Evolutionary conservation across 1,140 invertebrate species (phyloP).

Genomic region (Hetaerina americana): DNA sequence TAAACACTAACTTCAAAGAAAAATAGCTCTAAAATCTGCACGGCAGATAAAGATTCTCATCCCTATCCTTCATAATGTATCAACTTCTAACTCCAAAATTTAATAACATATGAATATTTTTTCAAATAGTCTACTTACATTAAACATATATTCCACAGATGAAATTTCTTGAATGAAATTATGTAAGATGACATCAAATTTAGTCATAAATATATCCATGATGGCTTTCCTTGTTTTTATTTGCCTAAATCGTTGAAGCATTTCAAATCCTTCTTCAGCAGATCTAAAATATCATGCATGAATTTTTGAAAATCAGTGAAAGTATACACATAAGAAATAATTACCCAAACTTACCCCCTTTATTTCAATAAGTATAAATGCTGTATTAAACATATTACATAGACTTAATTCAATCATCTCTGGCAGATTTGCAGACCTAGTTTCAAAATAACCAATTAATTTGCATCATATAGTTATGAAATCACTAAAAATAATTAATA

Average conservation of each 20-base stretch:
- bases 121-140: no score
- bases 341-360: not conserved
- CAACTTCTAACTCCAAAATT: no score
- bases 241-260: constrained; percentile 65
- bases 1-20: no score
- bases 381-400: not conserved
- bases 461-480: no score
- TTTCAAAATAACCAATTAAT: no score
- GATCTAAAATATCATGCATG: constrained; percentile 35
- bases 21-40: no score
- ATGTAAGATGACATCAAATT: constrained; percentile 72
- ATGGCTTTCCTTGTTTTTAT: constrained; percentile 61
- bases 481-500: no score
- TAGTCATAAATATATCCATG: constrained; percentile 54
- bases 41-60: no score
- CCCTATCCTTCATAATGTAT: no score
- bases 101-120: no score
- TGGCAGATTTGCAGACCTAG: no score
- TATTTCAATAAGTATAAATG: constrained; percentile 1
- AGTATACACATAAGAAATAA: not conserved
- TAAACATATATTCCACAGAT: constrained; percentile 48
- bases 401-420: no score
- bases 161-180: constrained; percentile 71
- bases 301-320: not conserved
- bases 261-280: constrained; percentile 62